Conservation (phyloP, 2,888 invertebrate genomes). For the Pelosia muscerda region DNA sequence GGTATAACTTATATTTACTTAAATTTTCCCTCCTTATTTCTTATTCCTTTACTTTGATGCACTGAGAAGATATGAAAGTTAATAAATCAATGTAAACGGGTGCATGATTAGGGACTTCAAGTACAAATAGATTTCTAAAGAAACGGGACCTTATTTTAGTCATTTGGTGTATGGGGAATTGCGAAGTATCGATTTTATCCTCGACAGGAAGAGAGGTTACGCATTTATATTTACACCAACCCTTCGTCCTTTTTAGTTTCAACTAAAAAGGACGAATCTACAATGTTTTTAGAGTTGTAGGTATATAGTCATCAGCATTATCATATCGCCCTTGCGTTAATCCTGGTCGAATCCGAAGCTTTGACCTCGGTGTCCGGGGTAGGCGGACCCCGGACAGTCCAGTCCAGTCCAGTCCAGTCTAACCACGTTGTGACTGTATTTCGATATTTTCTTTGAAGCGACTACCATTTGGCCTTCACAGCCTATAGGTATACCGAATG, state of each 20-base stretch:
- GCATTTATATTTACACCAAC: conserved; percentile 30
- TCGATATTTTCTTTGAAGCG: no score
- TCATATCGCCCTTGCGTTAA: no score
- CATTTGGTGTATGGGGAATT: conserved; percentile 18
- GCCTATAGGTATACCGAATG: no score
- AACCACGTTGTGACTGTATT: no score
- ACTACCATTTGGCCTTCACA: no score
- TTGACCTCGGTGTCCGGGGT: no score
- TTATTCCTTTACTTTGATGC: conserved; percentile 8
- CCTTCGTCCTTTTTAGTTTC: no score
- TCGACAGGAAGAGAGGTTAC: conserved; percentile 30
- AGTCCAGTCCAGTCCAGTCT: no score
- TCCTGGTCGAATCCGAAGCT: no score
- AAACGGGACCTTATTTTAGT: conserved; percentile 25
- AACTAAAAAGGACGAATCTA: conserved; percentile 24
- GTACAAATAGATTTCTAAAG: conserved; percentile 26
- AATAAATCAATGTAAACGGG: conserved; percentile 13
- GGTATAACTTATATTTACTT: conserved; percentile 25
- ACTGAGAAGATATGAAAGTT: not conserved
- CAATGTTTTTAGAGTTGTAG: not conserved
- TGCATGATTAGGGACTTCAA: conserved; percentile 13
- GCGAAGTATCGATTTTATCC: conserved; percentile 34
- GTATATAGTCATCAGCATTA: no score
- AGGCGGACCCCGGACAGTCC: no score
- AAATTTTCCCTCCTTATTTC: conserved; percentile 25